Conservation (phyloP, 1,140 invertebrate species). For the Drosophila kohkoa region DNA sequence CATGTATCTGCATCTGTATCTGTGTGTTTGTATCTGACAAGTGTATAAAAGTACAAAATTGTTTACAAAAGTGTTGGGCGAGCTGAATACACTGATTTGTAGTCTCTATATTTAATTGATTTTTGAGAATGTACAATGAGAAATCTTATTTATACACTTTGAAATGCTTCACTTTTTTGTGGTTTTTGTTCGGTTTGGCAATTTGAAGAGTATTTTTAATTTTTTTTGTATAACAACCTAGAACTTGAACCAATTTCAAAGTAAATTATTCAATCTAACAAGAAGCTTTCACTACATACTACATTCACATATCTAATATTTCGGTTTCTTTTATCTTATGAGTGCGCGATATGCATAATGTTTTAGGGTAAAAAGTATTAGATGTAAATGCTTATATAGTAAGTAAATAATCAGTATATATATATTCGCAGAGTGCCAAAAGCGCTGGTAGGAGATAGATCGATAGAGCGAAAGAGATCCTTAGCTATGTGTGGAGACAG, state of each 20-base stretch:
- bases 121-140: constrained; percentile 30
- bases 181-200: constrained; percentile 62
- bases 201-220: constrained; percentile 37
- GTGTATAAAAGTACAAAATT: constrained; percentile 79
- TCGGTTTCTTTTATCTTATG: constrained; percentile 27
- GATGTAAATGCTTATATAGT: constrained; percentile 38
- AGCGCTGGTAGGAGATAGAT: constrained; percentile 33
- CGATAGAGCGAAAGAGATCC: constrained; percentile 53
- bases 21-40: constrained; percentile 19
- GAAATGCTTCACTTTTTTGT: not conserved
- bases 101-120: constrained; percentile 2
- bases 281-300: constrained; percentile 67
- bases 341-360: constrained; percentile 69
- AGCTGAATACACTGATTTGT: not conserved
- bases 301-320: constrained; percentile 47
- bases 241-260: constrained; percentile 53
- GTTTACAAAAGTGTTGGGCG: constrained; percentile 34
- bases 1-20: constrained; percentile 1
- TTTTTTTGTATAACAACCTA: constrained; percentile 43
- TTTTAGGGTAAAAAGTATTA: constrained; percentile 47
- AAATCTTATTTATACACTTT: constrained; percentile 29
- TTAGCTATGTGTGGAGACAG: constrained; percentile 60
- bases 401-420: constrained; percentile 54
- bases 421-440: constrained; percentile 57
- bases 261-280: constrained; percentile 70